Evolutionary conservation across 2,797 vertebrate species (phyloP).

Genomic region (Diglossa cyanea): DNA sequence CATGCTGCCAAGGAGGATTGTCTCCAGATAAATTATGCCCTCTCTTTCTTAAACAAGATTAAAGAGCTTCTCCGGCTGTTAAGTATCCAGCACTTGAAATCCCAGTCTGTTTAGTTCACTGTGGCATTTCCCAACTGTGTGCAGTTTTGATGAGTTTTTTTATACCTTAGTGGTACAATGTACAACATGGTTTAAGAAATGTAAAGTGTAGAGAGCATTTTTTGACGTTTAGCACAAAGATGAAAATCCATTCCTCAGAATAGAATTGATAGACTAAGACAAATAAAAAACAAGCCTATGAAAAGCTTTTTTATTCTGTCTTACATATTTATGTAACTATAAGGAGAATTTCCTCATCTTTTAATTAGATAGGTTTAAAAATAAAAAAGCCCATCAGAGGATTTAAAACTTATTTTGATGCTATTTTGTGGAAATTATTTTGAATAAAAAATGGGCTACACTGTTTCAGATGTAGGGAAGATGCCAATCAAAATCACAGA

Average conservation of each 20-base stretch:
- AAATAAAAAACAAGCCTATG: not conserved
- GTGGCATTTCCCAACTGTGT: not conserved
- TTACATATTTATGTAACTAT: not conserved
- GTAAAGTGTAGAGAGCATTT: not conserved
- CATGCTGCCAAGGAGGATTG: slow-evolving; percentile 13
- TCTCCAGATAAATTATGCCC: slow-evolving; percentile 28
- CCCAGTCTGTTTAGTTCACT: slow-evolving; percentile 6
- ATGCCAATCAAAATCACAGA: not conserved
- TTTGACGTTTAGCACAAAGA: not conserved
- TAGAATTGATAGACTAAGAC: not conserved
- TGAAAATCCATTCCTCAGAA: not conserved
- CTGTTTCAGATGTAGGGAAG: not conserved
- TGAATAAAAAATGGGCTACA: not conserved
- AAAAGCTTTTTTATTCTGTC: not conserved
- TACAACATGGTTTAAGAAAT: not conserved
- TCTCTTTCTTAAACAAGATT: slow-evolving; percentile 33
- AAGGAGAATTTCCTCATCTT: not conserved
- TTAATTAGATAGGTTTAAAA: not conserved
- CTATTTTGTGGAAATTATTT: not conserved
- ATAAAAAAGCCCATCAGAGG: fast-evolving
- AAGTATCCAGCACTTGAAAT: slow-evolving; percentile 45
- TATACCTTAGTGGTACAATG: not conserved
- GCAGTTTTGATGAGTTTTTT: not conserved
- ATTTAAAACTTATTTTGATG: not conserved
- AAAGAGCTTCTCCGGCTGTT: slow-evolving; percentile 5